These are phyloP conservation scores for Monomorium pharaonis DNA, from an alignment of 1,140 invertebrate species.

Conservation along the genomic window DNA sequence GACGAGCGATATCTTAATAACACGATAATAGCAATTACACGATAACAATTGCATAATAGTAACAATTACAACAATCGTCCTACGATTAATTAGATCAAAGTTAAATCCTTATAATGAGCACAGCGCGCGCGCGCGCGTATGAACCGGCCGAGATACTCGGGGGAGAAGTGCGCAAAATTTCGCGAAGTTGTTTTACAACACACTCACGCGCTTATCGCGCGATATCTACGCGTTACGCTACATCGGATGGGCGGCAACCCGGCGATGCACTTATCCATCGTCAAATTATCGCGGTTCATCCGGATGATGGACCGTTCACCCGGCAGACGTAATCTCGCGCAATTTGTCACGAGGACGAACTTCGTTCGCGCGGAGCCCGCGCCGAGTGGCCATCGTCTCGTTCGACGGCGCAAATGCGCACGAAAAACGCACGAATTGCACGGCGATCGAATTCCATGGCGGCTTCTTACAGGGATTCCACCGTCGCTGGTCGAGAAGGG, in stretches of 20 bases:
- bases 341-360: slow-evolving; percentile 69
- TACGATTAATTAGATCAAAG: not conserved
- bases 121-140: not conserved
- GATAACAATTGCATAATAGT: not conserved
- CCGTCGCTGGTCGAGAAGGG: slow-evolving; percentile 9
- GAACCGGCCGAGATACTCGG: not conserved
- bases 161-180: slow-evolving; percentile 6
- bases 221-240: slow-evolving; percentile 31
- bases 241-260: slow-evolving; percentile 40
- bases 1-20: not conserved
- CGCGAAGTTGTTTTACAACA: slow-evolving; percentile 2
- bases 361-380: slow-evolving; percentile 13
- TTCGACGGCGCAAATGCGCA: not conserved
- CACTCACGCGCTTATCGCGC: slow-evolving; percentile 16
- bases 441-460: slow-evolving; percentile 61
- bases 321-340: slow-evolving; percentile 61
- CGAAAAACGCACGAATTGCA: slow-evolving; percentile 60
- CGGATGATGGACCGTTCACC: slow-evolving; percentile 67
- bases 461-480: slow-evolving; percentile 52
- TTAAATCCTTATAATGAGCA: not conserved
- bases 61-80: not conserved
- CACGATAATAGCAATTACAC: not conserved
- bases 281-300: slow-evolving; percentile 70
- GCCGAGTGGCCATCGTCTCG: not conserved
- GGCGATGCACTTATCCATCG: slow-evolving; percentile 62